Evolutionary conservation across 2,888 invertebrate species (phyloP).

Genomic region (Melinaea marsaeus): DNA sequence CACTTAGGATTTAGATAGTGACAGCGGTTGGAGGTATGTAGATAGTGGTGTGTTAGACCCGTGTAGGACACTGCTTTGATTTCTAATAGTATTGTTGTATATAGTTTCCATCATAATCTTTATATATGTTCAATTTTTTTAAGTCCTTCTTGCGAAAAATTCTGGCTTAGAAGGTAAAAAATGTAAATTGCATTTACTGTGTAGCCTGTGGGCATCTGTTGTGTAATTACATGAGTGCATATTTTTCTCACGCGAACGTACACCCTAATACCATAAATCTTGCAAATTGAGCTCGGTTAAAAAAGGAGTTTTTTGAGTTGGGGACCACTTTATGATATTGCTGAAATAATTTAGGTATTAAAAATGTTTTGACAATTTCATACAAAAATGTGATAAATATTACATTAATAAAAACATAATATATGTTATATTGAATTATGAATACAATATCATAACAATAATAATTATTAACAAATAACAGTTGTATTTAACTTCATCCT

Average conservation of each 20-base stretch:
- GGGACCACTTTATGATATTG: too few relatives aligned
- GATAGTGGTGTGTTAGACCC: background rate
- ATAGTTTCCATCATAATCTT: too few relatives aligned
- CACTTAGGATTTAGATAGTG: slow-evolving; percentile 45
- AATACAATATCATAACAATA: background rate
- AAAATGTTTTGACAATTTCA: too few relatives aligned
- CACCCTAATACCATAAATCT: slow-evolving; percentile 3
- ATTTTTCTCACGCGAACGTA: slow-evolving; percentile 5
- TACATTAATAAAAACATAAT: too few relatives aligned
- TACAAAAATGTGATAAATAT: too few relatives aligned
- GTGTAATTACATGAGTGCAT: slow-evolving; percentile 4
- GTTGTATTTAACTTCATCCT: background rate
- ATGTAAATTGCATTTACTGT: background rate
- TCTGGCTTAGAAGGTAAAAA: background rate
- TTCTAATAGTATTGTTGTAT: background rate
- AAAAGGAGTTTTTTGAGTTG: slow-evolving; percentile 11
- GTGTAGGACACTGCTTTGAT: background rate
- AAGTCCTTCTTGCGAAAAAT: too few relatives aligned
- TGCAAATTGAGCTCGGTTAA: slow-evolving; percentile 4
- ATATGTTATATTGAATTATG: background rate
- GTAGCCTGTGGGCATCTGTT: background rate
- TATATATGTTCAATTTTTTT: too few relatives aligned
- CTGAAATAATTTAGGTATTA: too few relatives aligned
- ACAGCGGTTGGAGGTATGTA: slow-evolving; percentile 8
- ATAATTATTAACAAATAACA: slow-evolving; percentile 8